Evolutionary conservation across 2,888 invertebrate species (phyloP).

Genomic region (Drosophila fulvimacula): DNA sequence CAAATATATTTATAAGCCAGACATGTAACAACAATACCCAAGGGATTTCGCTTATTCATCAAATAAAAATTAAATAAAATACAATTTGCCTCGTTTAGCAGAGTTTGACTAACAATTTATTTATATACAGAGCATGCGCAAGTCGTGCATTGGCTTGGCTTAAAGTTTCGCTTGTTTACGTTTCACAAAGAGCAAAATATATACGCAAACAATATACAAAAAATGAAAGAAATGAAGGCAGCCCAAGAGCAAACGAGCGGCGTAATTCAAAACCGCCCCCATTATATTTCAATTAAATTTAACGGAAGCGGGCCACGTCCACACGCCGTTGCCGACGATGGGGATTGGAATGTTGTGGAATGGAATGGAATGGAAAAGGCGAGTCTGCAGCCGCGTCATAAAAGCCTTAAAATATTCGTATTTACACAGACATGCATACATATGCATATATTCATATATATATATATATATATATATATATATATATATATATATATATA

Average conservation of each 20-base stretch:
- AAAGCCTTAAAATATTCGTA: constrained; percentile 21
- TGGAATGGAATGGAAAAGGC: constrained; percentile 8
- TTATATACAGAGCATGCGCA: constrained; percentile 40
- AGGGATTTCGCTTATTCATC: background rate
- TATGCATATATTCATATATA: background rate
- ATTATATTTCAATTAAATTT: constrained; percentile 75
- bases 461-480: constrained; percentile 33
- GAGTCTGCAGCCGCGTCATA: constrained; percentile 4
- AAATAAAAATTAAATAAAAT: background rate
- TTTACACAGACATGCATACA: constrained; percentile 29
- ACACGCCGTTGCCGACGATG: constrained; percentile 17
- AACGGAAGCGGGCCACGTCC: constrained; percentile 65
- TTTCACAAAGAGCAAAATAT: constrained; percentile 52
- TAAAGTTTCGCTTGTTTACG: constrained; percentile 42
- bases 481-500: constrained; percentile 31
- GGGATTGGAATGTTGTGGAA: constrained; percentile 35
- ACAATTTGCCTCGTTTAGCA: background rate
- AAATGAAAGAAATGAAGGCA: constrained; percentile 16
- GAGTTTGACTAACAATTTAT: background rate
- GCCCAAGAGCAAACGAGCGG: constrained; percentile 40
- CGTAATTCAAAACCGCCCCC: constrained; percentile 75
- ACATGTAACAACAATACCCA: background rate
- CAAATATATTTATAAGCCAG: background rate
- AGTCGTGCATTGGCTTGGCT: constrained; percentile 16
- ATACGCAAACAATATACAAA: constrained; percentile 12